Percentiles rank a stretch among this genome's conserved stretches.
These are phyloP conservation scores for Cataglyphis hispanica DNA, from an alignment of 1,140 invertebrate genomes.

Conservation along the genomic window DNA sequence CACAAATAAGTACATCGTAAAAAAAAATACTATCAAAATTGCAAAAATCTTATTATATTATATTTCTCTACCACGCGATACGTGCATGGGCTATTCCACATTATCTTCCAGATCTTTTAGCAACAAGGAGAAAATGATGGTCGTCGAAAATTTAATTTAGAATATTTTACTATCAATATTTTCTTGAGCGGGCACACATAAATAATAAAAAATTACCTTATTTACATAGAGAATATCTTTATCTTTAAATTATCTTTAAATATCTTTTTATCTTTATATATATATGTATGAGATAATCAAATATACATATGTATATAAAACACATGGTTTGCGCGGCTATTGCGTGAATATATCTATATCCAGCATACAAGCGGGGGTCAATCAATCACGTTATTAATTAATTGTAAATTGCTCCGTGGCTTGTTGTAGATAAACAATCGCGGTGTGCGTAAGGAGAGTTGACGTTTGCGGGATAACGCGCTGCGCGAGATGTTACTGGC, in stretches of 20 bases:
- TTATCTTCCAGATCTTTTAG: too few relatives aligned
- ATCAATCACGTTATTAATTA: conserved; percentile 26
- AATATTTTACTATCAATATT: background rate
- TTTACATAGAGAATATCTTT: too few relatives aligned
- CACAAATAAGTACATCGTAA: conserved; percentile 48
- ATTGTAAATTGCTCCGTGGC: background rate
- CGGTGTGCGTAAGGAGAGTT: background rate
- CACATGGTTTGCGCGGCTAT: too few relatives aligned
- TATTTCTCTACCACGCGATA: background rate
- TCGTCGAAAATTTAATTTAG: background rate
- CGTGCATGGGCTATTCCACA: background rate
- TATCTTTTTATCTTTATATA: too few relatives aligned
- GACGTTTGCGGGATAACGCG: conserved; percentile 27
- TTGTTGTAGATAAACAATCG: conserved; percentile 12
- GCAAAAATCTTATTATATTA: conserved; percentile 8
- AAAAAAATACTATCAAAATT: background rate
- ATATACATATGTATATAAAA: too few relatives aligned
- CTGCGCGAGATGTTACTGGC: background rate
- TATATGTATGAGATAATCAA: too few relatives aligned
- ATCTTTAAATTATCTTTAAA: too few relatives aligned
- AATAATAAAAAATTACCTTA: too few relatives aligned
- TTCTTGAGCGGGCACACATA: background rate
- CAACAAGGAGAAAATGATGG: background rate
- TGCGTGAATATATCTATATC: too few relatives aligned
- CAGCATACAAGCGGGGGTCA: background rate